Evolutionary conservation across 2,797 vertebrate genomes (phyloP), one percentile per base, ranked within the genome.

Genomic region (Lagocephalus sceleratus): DNA sequence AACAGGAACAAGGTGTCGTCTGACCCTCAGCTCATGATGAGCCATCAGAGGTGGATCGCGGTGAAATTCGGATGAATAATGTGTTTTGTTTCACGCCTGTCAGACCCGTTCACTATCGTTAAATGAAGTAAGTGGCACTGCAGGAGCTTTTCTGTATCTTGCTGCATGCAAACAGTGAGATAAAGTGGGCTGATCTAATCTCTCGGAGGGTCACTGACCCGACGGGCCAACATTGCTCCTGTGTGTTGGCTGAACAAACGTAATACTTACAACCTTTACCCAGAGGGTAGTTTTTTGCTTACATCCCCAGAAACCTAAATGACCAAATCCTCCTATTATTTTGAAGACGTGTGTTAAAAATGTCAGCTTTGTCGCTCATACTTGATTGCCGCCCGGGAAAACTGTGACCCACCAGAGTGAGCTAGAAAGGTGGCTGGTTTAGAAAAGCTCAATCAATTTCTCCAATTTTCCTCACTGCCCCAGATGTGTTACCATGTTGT

Each of bases 341-440:
- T 40, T 39, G 6, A 53, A 53, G 43, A 52, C 38, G 47, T 51
- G 48, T 63, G 49, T 49, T 53, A 42, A 40, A 40, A 29, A 58
- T 67, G 49, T 63, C 54, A 54, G 62, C 54, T 20, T 51, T 60
- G 65, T 68, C 70, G 57, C 64, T 79, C 29, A 16, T 66, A 62
- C 57, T 72, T 75, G 49, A 57, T 66, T 57, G 63, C 68, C 82
- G 75, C 81, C 86, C 76, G 81, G 76, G 79, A 64, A 85, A 88
- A 89, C 86, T 89, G 86, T 89, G 87, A 90, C 82, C 70, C n/a
- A n/a, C 85, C 63, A 65, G 58, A 58, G 65, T 57, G 65, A 68
- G 62, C 54, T 59, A 43, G 23, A 68, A 32, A 65, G 52, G 40
- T 50, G 21, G 47, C 76, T 75, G 75, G 69, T 70, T 72, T 73